A percentile compares a stretch with the other conserved stretches of the same genome.
Conservation (phyloP, 2,888 invertebrate genomes). For the Eupithecia centaureata region DNA sequence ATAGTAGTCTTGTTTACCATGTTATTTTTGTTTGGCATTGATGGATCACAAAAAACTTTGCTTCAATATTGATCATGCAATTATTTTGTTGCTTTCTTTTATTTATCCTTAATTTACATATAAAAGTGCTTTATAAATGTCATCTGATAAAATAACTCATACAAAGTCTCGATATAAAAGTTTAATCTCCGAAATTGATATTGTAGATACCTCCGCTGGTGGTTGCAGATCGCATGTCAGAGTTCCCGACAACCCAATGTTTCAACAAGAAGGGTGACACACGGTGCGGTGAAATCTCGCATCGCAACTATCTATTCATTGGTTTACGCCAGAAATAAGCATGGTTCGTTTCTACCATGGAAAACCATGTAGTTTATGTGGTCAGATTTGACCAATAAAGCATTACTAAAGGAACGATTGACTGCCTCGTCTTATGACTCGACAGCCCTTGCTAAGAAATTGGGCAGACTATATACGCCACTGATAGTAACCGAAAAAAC, state of each 20-base stretch:
- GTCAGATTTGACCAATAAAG: not conserved
- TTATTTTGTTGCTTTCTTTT: not conserved
- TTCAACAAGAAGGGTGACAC: conserved; percentile 53
- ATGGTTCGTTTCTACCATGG: not conserved
- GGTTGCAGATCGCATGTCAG: conserved; percentile 55
- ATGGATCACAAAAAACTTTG: not conserved
- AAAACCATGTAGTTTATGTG: not conserved
- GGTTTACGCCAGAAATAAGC: not conserved
- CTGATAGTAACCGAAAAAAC: no score
- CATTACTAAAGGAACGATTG: no score
- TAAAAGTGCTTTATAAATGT: not conserved
- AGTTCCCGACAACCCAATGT: conserved; percentile 66
- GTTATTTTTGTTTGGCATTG: not conserved
- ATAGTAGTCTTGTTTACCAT: not conserved
- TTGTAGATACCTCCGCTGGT: conserved; percentile 42
- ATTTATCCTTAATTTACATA: not conserved
- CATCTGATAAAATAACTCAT: not conserved
- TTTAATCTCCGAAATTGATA: conserved; percentile 59
- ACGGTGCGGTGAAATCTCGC: conserved; percentile 24
- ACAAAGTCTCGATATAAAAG: not conserved
- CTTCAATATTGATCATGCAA: not conserved
- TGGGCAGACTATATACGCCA: not conserved
- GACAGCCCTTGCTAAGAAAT: not conserved
- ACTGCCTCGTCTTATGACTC: not conserved
- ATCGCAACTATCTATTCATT: conserved; percentile 9